Evolutionary conservation across 2,888 invertebrate species (phyloP).

Genomic region (Microplitis manilae): DNA sequence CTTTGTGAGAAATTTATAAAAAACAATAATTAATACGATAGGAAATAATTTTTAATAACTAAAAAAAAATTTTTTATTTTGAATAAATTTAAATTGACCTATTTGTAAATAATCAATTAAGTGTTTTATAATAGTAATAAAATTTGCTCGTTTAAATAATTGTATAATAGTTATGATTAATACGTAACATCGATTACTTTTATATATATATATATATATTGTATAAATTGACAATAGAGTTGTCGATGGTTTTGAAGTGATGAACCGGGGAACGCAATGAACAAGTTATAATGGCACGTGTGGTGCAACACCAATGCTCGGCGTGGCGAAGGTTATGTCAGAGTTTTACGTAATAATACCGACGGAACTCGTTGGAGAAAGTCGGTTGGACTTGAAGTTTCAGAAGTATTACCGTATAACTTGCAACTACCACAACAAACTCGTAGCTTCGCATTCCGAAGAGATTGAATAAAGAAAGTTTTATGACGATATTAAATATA

Average conservation of each 20-base stretch:
- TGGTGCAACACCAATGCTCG: slow-evolving; percentile 62
- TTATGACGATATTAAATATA: slow-evolving; percentile 4
- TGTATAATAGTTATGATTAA: not conserved
- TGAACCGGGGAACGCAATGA: slow-evolving; percentile 34
- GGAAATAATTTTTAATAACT: not conserved
- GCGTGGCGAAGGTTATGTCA: slow-evolving; percentile 71
- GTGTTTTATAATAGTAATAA: slow-evolving; percentile 4
- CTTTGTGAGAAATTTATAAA: too few species aligned
- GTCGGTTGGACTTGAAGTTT: slow-evolving; percentile 51
- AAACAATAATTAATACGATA: too few species aligned
- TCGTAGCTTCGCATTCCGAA: not conserved
- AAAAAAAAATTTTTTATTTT: not conserved
- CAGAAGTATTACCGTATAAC: slow-evolving; percentile 39
- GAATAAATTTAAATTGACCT: not conserved
- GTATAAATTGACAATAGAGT: slow-evolving; percentile 20
- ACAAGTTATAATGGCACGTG: slow-evolving; percentile 53
- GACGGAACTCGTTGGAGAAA: slow-evolving; percentile 56
- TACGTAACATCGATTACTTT: not conserved
- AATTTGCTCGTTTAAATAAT: not conserved
- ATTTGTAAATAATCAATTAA: not conserved
- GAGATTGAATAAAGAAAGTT: slow-evolving; percentile 23
- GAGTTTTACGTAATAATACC: slow-evolving; percentile 62
- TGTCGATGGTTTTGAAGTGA: slow-evolving; percentile 10
- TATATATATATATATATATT: not conserved
- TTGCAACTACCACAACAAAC: slow-evolving; percentile 23